Conservation (phyloP, 2,888 invertebrate genomes). For the Drosophila colorata region DNA sequence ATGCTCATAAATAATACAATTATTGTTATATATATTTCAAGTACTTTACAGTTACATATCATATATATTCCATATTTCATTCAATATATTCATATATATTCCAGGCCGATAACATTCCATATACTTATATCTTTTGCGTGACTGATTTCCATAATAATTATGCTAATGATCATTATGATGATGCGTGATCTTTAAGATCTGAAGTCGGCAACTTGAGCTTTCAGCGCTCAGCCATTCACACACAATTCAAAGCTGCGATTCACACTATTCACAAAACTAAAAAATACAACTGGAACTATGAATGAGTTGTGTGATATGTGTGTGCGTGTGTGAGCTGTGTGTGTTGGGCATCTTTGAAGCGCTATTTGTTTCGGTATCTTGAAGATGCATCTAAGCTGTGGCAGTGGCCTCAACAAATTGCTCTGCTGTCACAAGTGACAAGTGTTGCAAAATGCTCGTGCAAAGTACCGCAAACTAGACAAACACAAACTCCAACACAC, state of each 20-base stretch:
- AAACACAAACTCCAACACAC: conserved; percentile 23
- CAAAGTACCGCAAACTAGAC: conserved; percentile 46
- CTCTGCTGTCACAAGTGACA: conserved; percentile 62
- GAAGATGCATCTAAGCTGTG: conserved; percentile 23
- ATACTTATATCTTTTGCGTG: conserved; percentile 1
- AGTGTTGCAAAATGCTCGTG: conserved; percentile 62
- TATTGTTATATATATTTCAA: too few species aligned
- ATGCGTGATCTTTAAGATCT: conserved; percentile 11
- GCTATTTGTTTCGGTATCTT: conserved; percentile 28
- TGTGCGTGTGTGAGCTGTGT: neutral
- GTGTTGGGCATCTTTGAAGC: conserved; percentile 11
- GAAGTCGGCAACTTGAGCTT: conserved; percentile 18
- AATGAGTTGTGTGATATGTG: conserved; percentile 12
- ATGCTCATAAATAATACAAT: too few species aligned
- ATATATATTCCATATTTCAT: too few species aligned
- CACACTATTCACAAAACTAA: conserved; percentile 11
- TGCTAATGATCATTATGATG: conserved; percentile 6
- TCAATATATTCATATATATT: too few species aligned
- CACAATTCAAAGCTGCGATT: conserved; percentile 5
- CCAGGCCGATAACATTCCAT: too few species aligned
- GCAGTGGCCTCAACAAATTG: conserved; percentile 49
- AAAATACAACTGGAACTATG: conserved; percentile 10
- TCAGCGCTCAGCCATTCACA: conserved; percentile 16
- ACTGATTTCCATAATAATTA: conserved; percentile 22
- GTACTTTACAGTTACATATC: too few species aligned